Base-by-base conservation (phyloP, 2,888 invertebrate species). In the Phyto melanocephala region DNA sequence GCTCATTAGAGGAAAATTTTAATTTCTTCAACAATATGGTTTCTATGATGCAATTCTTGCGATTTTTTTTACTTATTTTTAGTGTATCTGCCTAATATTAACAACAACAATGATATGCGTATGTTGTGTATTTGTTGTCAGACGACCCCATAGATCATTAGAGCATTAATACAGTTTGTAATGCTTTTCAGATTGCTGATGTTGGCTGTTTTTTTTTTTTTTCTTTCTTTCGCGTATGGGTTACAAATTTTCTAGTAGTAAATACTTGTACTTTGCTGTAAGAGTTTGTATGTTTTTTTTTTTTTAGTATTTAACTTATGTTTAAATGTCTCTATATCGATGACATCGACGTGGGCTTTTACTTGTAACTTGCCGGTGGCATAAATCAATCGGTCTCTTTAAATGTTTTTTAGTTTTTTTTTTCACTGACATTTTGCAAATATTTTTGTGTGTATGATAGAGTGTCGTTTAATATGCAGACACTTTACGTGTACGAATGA, bases 401-500 rank as follows among this genome's bases (percentile, higher is more conserved):
- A 81, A 81, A 81, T 78, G 80, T 80, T 83, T 72, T 74, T 63
- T 75, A 47, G 45, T 42, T 58, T 74, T 13, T 72, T 20, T 54
- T 20, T 40, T 47, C 50, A 28, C 24, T 50, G 37, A 13, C 60
- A 47, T 67, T 63, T 75, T 17, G 63, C 65, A 60, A 71, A 79
- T 76, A 84, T 81, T 84, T 85, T 84, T 82, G 75, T 83, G 78
- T n/a, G n/a, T n/a, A 40, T 81, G 80, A 83, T 85, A n/a, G n/a
- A 83, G 80, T 86, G 85, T 85, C 86, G 85, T 78, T 82, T 82
- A 82, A 78, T 82, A 82, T 82, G 74, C 81, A 82, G 78, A 84
- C 81, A 81, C 78, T 82, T 75, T 79, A 75, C 58, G 54, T 79
- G 79, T 75, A 79, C 75, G 74, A 74, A 65, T 74, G 82, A 71